Evolutionary conservation across 1,140 invertebrate genomes (phyloP), one percentile per base, ranked within the genome.

Genomic region (Leptoteleia sp.): DNA sequence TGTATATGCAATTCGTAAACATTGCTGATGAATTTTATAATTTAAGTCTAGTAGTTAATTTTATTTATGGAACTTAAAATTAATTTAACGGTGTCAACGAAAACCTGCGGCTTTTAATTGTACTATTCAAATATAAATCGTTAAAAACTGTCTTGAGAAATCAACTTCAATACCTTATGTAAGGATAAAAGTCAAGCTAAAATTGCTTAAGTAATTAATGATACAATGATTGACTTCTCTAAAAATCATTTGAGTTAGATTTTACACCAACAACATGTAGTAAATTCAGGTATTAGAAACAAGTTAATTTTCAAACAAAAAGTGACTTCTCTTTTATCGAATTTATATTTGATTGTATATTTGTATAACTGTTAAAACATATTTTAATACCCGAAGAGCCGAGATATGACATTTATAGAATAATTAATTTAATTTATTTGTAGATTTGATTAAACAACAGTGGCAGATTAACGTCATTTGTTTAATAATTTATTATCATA

Each of bases 381-480:
- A n/a, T n/a, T 64, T 55, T 13, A 11, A 35, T 17, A 15, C 12
- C 15, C 13, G 31, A 37, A 12, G 4, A 65, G 27, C n/a, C 3
- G 25, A 47, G 8, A 50, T 47, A n/a, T 35, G 11, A 3, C 45
- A 57, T 33, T 40, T n/a, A 13, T 40, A 11, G 52, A 52, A 11
- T 37, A 47, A 5, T 72, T 64, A 64, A 62, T 31, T 72, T 72
- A 55, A 72, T 55, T 72, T 72, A 72, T 72, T 72, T 72, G 35
- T 72, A 72, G 47, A 55, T 64, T 64, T 8, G 9, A 64, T 19
- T 37, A 38, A 33, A 19, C 13, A 13, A 19, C 22, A 6, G 16
- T 13, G 38, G 42, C 11, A 16, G 35, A 29, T 12, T 27, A 15
- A 40, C 11, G 35, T 40, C 17, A 48, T 52, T 45, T n/a, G 13